These are phyloP conservation scores for Cavia aperea DNA, from an alignment of 2,113 vertebrate genomes.

Conservation along the genomic window DNA sequence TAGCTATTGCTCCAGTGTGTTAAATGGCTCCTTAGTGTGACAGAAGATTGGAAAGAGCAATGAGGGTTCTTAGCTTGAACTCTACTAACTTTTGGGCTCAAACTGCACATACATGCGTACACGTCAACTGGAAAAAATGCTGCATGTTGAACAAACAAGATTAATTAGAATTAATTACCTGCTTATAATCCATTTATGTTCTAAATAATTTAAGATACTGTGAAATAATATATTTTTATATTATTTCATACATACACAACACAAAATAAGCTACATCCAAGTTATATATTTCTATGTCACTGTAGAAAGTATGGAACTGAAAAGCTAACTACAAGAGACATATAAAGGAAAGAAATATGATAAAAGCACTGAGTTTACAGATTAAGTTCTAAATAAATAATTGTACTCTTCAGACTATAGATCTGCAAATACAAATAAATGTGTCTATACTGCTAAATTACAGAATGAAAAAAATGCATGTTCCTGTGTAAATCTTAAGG, in stretches of 20 bases:
- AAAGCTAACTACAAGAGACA: not conserved
- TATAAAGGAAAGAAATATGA: not conserved
- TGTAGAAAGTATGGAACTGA: not conserved
- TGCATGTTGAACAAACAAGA: not conserved
- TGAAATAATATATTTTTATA: not conserved
- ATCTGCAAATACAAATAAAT: not conserved
- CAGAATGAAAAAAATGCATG: not conserved
- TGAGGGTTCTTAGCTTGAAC: not conserved
- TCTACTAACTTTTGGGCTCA: not conserved
- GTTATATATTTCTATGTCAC: not conserved
- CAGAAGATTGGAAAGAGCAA: not conserved
- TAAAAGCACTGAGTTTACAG: not conserved
- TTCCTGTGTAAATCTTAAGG: not conserved
- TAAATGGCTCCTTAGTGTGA: not conserved
- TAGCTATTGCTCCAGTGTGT: not conserved
- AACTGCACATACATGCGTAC: fast-evolving
- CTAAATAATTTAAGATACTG: not conserved
- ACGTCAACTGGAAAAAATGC: not conserved
- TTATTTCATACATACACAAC: not conserved
- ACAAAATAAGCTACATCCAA: not conserved
- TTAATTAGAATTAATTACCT: not conserved
- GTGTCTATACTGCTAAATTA: not conserved
- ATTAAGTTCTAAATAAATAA: not conserved
- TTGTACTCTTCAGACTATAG: not conserved
- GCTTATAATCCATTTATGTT: not conserved